Conservation (phyloP, 1,140 invertebrate species). For the Polypedilum pembai region DNA sequence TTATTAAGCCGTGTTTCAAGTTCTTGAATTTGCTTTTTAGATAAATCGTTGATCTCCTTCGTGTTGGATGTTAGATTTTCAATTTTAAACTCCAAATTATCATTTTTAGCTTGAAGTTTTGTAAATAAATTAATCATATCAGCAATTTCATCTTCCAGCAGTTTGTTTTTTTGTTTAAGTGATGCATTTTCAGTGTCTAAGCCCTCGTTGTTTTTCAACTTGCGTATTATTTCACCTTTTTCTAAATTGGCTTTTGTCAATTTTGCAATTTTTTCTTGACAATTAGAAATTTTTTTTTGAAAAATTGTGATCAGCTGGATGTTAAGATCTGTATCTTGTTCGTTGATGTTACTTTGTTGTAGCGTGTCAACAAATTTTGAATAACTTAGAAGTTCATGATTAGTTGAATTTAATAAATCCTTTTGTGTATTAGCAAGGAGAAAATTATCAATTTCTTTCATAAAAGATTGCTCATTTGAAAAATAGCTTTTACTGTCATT, state of each 20-base stretch:
- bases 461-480: neutral
- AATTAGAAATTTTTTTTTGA: neutral
- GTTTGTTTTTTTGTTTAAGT: neutral
- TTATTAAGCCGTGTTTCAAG: constrained; percentile 38
- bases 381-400: neutral
- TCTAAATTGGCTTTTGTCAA: neutral
- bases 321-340: neutral
- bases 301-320: neutral
- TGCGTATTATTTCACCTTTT: neutral
- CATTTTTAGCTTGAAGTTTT: constrained; percentile 40
- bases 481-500: neutral
- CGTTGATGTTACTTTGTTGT: neutral
- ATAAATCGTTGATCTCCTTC: constrained; percentile 30
- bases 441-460: constrained; percentile 20
- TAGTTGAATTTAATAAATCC: neutral
- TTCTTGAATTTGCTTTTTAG: constrained; percentile 36
- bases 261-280: neutral
- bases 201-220: neutral
- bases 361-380: neutral
- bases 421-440: neutral
- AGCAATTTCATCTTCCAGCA: constrained; percentile 38
- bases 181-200: neutral
- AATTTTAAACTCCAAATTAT: constrained; percentile 37
- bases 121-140: constrained; percentile 38
- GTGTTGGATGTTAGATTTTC: constrained; percentile 10